These are phyloP conservation scores for Dugesia japonica DNA, from an alignment of 2,888 invertebrate genomes.

Conservation along the genomic window DNA sequence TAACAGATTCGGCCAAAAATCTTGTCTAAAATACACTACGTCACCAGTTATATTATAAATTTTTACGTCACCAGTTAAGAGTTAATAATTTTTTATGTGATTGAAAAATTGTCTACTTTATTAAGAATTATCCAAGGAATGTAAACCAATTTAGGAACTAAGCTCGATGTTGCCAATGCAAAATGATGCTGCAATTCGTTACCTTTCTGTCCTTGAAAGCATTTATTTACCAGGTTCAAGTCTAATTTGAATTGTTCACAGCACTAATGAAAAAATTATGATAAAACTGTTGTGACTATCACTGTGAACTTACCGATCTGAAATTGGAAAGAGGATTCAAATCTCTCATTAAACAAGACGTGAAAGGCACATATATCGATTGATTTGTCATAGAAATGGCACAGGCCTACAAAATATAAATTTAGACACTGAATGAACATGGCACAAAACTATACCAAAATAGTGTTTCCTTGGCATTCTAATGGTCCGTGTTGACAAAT, in stretches of 20 bases:
- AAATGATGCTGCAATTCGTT: background rate
- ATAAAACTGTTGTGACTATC: background rate
- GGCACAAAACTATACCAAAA: no score
- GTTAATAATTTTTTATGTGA: no score
- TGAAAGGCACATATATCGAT: background rate
- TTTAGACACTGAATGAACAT: background rate
- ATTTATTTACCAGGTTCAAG: background rate
- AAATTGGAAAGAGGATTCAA: background rate
- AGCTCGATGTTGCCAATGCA: background rate
- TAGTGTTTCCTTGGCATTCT: constrained; percentile 44
- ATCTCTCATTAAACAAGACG: background rate
- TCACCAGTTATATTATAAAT: no score
- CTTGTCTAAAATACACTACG: no score
- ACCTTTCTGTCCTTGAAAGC: background rate
- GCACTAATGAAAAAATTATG: background rate
- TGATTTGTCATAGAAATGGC: background rate
- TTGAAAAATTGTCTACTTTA: no score
- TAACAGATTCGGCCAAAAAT: no score
- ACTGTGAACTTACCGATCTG: background rate
- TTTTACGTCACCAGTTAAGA: no score
- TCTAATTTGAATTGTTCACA: background rate
- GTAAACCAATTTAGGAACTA: background rate
- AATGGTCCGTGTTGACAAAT: constrained; percentile 45
- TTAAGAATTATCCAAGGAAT: background rate
- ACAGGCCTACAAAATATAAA: background rate